These are phyloP conservation scores for Solenopsis fugax DNA, from an alignment of 1,140 invertebrate genomes.

Conservation along the genomic window DNA sequence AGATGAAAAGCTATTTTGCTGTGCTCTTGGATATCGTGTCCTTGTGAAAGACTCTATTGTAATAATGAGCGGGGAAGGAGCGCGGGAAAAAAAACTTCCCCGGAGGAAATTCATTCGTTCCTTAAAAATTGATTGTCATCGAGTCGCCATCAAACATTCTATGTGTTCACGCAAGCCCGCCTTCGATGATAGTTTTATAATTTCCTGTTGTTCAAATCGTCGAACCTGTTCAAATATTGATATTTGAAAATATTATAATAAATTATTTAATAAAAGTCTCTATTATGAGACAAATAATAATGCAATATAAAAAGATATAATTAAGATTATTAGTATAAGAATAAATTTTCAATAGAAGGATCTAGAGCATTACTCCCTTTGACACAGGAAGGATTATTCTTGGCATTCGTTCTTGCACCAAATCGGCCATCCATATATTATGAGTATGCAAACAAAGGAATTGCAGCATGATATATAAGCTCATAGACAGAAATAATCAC, in stretches of 20 bases:
- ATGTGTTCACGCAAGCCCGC: background rate
- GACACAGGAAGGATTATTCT: conserved; percentile 5
- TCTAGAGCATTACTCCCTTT: background rate
- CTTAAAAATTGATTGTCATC: conserved; percentile 68
- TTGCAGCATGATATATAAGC: conserved; percentile 29
- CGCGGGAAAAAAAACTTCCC: conserved; percentile 17
- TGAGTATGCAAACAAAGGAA: conserved; percentile 41
- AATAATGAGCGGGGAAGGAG: conserved; percentile 63
- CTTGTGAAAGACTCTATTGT: conserved; percentile 71
- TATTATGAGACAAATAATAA: no score
- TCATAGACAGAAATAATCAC: conserved; percentile 42
- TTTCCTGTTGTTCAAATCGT: conserved; percentile 26
- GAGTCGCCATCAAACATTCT: conserved; percentile 34
- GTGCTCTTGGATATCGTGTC: conserved; percentile 68
- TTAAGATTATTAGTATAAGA: background rate
- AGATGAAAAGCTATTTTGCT: conserved; percentile 74
- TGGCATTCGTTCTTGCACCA: conserved; percentile 19
- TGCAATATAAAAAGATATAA: background rate
- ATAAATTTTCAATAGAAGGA: background rate
- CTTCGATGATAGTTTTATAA: conserved; percentile 20
- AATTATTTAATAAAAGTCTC: no score
- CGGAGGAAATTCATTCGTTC: conserved; percentile 44
- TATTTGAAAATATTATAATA: no score
- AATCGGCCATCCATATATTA: conserved; percentile 35
- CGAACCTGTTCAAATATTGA: background rate